phyloP scores from a whole-genome alignment of 2,888 invertebrate species.

The Ophion obscuratus region DNA sequence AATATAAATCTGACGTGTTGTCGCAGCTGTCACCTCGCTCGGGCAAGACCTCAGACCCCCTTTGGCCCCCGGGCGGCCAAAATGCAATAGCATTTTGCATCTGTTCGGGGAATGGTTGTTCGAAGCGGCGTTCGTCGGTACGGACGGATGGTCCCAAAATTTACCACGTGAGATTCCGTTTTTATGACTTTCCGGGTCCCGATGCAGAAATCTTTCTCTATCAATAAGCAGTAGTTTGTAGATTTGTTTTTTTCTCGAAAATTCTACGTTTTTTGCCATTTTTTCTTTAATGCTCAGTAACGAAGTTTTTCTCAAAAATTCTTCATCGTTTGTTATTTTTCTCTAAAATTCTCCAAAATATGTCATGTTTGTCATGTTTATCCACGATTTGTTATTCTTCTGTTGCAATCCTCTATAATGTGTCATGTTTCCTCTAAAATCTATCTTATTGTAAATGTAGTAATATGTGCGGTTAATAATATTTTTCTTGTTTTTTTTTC shows the following conservation, averaged over 20 bases:
- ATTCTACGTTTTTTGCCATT: neutral
- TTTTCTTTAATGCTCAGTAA: no score
- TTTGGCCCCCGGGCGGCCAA: conserved; percentile 91
- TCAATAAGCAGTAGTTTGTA: neutral
- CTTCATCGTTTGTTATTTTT: no score
- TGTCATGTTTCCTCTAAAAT: no score
- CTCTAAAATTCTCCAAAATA: no score
- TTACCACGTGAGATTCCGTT: conserved; percentile 84
- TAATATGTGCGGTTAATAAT: no score
- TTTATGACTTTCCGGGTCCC: neutral
- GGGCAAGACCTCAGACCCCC: conserved; percentile 88
- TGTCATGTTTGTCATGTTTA: no score
- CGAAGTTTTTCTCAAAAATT: no score
- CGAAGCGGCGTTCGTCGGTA: conserved; percentile 96
- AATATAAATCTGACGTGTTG: conserved; percentile 45
- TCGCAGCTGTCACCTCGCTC: conserved; percentile 87
- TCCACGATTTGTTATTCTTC: no score
- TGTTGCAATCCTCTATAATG: no score
- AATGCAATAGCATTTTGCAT: conserved; percentile 97
- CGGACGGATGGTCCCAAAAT: conserved; percentile 87
- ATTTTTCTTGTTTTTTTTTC: no score
- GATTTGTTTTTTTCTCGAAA: neutral
- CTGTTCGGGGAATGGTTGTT: conserved; percentile 98
- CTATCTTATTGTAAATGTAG: no score
- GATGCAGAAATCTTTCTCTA: neutral